Evolutionary conservation across 2,888 invertebrate genomes (phyloP), one percentile per base, ranked within the genome.

Genomic region (Athalia rosae): DNA sequence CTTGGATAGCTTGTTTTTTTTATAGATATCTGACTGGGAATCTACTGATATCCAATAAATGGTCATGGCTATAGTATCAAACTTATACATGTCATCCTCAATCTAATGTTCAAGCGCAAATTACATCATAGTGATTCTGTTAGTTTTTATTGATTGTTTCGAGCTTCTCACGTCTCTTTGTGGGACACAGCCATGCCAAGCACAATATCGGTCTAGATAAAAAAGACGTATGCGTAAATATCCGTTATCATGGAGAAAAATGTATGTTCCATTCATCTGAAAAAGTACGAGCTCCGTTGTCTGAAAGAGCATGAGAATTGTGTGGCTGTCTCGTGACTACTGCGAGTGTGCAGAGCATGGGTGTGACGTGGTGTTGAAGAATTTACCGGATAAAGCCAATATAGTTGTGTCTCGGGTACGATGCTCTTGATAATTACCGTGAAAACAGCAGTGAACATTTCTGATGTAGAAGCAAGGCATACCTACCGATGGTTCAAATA

Each of bases 201-300:
- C n/a, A 4, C 0, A 59, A 4, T 43, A 41, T 58, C 58, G 15
- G 41, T 13, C n/a, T 43, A 58, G 13, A 45, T 13, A 45, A 58
- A 13, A 15, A 45, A 56, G 58, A 71, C 15, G 71, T 71, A 58
- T 41, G 53, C 6, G 53, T 41, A 7, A 11, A 50, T 28, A 50
- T 6, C 11, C n/a, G n/a, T n/a, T 53, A 11, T 11, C 53, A n/a
- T 53, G n/a, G 53, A 7, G 7, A 56, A 58, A 71, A 13, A 58
- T 71, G 50, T 15, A 71, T 71, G 58, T 28, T 71, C 43, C 11
- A 43, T 71, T 56, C 58, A 58, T 71, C 58, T 71, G 69, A 4
- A 71, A 71, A 71, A 58, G 69, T 71, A 71, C 69, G n/a, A 45
- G 58, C 69, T 71, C 71, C 71, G 58, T 58, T 58, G 13, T 71